Evolutionary conservation across 2,888 invertebrate species (phyloP), one percentile per base, ranked within the genome.

Genomic region (Eucera pruinosa): DNA sequence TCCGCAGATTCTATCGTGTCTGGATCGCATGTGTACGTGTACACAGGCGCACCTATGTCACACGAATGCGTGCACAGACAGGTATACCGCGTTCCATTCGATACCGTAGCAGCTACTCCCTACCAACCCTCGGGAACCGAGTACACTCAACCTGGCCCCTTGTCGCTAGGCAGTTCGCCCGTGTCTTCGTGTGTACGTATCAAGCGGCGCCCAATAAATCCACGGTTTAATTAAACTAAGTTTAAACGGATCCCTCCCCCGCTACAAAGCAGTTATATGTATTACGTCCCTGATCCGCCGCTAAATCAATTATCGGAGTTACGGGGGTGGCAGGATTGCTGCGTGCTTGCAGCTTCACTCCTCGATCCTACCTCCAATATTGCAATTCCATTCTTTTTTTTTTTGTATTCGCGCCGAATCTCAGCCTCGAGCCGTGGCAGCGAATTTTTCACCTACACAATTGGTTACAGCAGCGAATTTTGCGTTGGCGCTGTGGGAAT

Each of bases 211-310:
- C 85, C 90, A 87, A 91, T 91, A 91, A 91, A 91, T 91, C 89
- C 86, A 86, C 78, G 84, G 88, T 90, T 91, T 91, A 91, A 91
- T 91, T 90, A 91, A 91, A 91, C 90, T 89, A 89, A 91, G 90
- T 91, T 91, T 90, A 90, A 90, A 88, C 89, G 88, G 85, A 85
- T 86, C 81, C 78, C 55, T 83, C 82, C 84, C 57, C 27, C 30
- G 83, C 84, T 86, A 86, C 87, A 89, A 87, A 87, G 87, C 88
- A 84, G 85, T 87, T 89, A 89, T 87, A 89, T 84, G 87, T 88
- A 89, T 87, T 87, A 88, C 85, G 87, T 81, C 80, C 87, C 84
- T 89, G 89, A 90, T 89, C 88, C 87, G 79, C 80, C 84, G 86
- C 86, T 90, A 90, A 91, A 91, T 91, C 91, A 91, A 91, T 91